Conservation (phyloP, 1,140 invertebrate genomes). For the Stenopsyche tienmushanensis region DNA sequence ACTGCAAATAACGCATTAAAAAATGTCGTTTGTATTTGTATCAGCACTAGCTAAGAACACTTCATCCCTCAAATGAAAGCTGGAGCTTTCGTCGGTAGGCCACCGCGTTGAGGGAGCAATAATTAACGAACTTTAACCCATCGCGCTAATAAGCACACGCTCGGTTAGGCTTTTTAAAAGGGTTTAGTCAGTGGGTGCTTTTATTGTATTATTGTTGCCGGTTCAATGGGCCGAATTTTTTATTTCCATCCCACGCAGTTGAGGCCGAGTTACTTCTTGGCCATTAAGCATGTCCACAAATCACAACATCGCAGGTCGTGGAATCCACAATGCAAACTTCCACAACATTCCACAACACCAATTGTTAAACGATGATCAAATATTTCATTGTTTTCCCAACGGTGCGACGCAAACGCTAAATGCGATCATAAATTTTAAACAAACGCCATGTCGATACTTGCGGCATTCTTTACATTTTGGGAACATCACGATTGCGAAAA, state of each 20-base stretch:
- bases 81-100: not conserved
- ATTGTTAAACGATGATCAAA: not conserved
- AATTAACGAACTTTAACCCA: not conserved
- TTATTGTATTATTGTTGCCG: conserved; percentile 35
- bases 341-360: not conserved
- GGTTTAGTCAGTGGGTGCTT: conserved; percentile 6
- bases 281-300: conserved; percentile 38
- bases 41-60: too few relatives aligned
- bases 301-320: conserved; percentile 26
- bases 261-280: conserved; percentile 35
- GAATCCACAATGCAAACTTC: not conserved
- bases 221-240: conserved; percentile 28
- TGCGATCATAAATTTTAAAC: too few relatives aligned
- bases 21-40: too few relatives aligned
- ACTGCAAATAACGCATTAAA: too few relatives aligned
- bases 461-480: too few relatives aligned
- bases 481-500: too few relatives aligned
- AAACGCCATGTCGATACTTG: too few relatives aligned
- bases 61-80: too few relatives aligned
- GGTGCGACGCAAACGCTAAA: not conserved
- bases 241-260: conserved; percentile 11
- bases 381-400: not conserved
- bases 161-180: not conserved
- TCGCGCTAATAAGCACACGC: not conserved
- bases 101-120: not conserved